phyloP scores from a whole-genome alignment of 2,797 vertebrate genomes.

The Spheniscus humboldti region DNA sequence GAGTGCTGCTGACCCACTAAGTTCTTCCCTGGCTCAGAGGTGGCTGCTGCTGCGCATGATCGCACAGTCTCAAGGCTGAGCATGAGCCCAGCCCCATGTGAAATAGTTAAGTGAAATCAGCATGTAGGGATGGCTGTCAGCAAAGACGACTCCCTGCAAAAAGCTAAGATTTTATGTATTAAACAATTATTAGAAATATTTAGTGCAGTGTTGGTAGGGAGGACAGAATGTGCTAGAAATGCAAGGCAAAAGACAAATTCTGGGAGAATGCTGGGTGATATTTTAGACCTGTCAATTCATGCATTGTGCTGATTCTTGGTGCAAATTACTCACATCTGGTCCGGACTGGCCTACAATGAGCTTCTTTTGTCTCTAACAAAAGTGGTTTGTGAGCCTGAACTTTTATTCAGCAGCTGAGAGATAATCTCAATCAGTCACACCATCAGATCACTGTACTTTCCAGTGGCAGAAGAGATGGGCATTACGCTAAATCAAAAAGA shows the following conservation, averaged over 20 bases:
- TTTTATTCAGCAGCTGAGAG: neutral
- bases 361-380: neutral
- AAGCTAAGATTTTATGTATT: neutral
- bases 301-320: neutral
- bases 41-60: fast-evolving
- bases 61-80: neutral
- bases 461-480: neutral
- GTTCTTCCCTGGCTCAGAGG: neutral
- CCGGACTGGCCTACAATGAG: neutral
- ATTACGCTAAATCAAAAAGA: neutral
- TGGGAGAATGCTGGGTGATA: neutral
- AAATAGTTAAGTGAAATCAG: neutral
- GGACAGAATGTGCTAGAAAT: too few species aligned
- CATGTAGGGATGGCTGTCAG: neutral
- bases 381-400: neutral
- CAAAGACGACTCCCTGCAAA: neutral
- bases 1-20: neutral
- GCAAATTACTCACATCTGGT: neutral
- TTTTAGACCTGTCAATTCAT: neutral
- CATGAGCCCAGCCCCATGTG: fast-evolving
- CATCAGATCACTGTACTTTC: neutral
- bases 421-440: neutral
- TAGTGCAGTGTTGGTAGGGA: neutral
- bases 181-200: neutral
- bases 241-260: neutral